Evolutionary conservation across 2,888 invertebrate species (phyloP).

Genomic region (Lamellibrachia satsuma): DNA sequence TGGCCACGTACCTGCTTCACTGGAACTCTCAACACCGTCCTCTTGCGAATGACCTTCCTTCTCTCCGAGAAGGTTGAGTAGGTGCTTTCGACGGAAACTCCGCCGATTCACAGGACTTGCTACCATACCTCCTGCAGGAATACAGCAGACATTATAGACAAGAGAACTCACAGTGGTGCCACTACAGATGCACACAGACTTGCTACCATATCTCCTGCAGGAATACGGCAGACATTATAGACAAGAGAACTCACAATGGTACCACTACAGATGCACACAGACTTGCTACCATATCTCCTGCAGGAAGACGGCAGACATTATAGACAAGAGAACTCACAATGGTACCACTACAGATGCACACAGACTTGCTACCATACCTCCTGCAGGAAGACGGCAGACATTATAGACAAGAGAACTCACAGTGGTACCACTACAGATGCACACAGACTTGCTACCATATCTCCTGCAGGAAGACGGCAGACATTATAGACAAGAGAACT

Average conservation of each 20-base stretch:
- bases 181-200: conserved; percentile 32
- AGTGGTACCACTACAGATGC: too few relatives aligned
- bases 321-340: too few relatives aligned
- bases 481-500: too few relatives aligned
- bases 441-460: too few relatives aligned
- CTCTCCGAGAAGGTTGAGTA: neutral
- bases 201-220: conserved; percentile 52
- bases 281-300: conserved; percentile 54
- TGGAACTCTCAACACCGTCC: neutral
- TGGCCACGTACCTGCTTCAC: neutral
- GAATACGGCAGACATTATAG: neutral
- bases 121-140: conserved; percentile 49
- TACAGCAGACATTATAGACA: too few relatives aligned
- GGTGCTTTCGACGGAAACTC: conserved; percentile 52
- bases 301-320: neutral
- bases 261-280: conserved; percentile 22
- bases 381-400: conserved; percentile 21
- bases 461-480: too few relatives aligned
- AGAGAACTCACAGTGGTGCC: too few relatives aligned
- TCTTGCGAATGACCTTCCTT: neutral
- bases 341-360: too few relatives aligned
- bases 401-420: too few relatives aligned
- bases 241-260: too few relatives aligned
- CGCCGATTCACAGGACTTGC: conserved; percentile 55
- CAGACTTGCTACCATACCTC: conserved; percentile 54